These are phyloP conservation scores for Drosophila arawakana DNA, from an alignment of 1,140 invertebrate species.

Conservation along the genomic window DNA sequence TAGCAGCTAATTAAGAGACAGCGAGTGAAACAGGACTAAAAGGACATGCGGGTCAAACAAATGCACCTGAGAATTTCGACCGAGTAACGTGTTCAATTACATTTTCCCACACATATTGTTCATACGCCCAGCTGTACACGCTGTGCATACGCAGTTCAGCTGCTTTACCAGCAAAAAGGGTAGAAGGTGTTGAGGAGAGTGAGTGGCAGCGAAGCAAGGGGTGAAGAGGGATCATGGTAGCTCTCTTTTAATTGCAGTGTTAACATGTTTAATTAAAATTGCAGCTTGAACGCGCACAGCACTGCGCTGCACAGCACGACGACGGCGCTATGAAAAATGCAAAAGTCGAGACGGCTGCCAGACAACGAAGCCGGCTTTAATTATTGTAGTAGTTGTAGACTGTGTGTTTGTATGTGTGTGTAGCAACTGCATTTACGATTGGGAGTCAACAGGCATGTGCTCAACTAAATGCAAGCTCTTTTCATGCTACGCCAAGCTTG, in stretches of 20 bases:
- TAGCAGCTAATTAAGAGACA: conserved; percentile 54
- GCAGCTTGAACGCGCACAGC: conserved; percentile 56
- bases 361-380: conserved; percentile 28
- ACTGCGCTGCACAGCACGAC: conserved; percentile 21
- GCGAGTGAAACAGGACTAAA: not conserved
- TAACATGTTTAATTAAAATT: conserved; percentile 82
- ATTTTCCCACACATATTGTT: conserved; percentile 25
- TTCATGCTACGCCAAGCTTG: conserved; percentile 76
- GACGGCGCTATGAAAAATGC: conserved; percentile 46
- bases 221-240: conserved; percentile 12
- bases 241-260: conserved; percentile 74
- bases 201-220: not conserved
- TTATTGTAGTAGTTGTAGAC: conserved; percentile 12
- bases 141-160: not conserved
- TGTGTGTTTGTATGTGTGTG: conserved; percentile 17
- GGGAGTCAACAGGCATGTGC: conserved; percentile 51
- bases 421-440: conserved; percentile 29
- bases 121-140: conserved; percentile 23
- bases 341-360: conserved; percentile 58
- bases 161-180: not conserved
- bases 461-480: conserved; percentile 52
- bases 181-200: not conserved
- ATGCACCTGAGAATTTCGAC: conserved; percentile 15
- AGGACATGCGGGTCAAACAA: conserved; percentile 4
- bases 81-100: conserved; percentile 33